Conservation (phyloP, 2,888 invertebrate species). For the Cheilosia vernalis region DNA sequence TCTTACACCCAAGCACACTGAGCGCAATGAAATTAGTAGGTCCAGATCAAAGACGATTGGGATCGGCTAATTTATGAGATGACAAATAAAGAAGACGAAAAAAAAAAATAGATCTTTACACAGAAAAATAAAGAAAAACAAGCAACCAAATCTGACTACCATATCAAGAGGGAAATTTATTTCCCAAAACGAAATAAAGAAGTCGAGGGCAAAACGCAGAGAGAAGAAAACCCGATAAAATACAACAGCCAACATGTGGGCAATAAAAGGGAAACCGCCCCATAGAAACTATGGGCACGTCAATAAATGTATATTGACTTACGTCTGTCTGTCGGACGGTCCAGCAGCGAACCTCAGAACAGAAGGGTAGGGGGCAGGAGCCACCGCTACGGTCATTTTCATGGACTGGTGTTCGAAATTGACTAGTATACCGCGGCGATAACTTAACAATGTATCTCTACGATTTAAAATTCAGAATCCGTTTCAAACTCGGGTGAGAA, state of each 20-base stretch:
- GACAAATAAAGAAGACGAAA: slow-evolving; percentile 66
- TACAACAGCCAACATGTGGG: slow-evolving; percentile 54
- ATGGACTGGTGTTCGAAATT: slow-evolving; percentile 38
- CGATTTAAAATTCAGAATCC: slow-evolving; percentile 63
- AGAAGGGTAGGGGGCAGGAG: slow-evolving; percentile 32
- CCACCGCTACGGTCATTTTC: slow-evolving; percentile 57
- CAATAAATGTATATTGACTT: slow-evolving; percentile 74
- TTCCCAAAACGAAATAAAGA: slow-evolving; percentile 72
- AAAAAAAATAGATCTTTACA: slow-evolving; percentile 67
- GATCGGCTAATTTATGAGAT: slow-evolving; percentile 73
- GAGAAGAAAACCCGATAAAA: slow-evolving; percentile 44
- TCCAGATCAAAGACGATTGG: slow-evolving; percentile 74
- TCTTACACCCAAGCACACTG: slow-evolving; percentile 60
- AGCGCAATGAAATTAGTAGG: slow-evolving; percentile 73
- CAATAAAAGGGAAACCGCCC: slow-evolving; percentile 73
- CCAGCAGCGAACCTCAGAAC: slow-evolving; percentile 7
- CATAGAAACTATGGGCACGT: slow-evolving; percentile 59
- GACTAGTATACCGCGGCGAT: slow-evolving; percentile 17
- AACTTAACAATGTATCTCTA: slow-evolving; percentile 52
- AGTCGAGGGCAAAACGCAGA: slow-evolving; percentile 40
- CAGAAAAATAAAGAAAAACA: slow-evolving; percentile 69
- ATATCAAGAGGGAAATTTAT: slow-evolving; percentile 74
- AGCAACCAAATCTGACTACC: slow-evolving; percentile 75
- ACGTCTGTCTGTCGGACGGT: slow-evolving; percentile 48
- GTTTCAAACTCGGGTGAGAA: slow-evolving; percentile 68